Evolutionary conservation across 2,113 vertebrate genomes (phyloP), one percentile per base, ranked within the genome.

Genomic region (Electrona antarctica): DNA sequence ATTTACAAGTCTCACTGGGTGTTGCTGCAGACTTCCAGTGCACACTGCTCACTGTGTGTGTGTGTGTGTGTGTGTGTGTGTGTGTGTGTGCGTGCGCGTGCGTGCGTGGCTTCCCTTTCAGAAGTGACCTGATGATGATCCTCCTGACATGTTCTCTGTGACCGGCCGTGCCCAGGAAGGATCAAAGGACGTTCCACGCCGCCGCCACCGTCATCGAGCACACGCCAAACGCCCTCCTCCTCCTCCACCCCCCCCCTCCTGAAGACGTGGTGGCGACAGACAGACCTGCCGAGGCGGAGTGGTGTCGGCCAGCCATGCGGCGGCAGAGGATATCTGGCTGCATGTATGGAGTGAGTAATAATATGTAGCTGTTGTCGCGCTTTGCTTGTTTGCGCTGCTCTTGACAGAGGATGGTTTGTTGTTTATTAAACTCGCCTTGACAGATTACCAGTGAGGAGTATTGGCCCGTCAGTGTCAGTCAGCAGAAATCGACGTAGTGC

Each of bases 1-100:
- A 84, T 89, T 90, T 88, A 89, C 87, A 90, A 89, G 81, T 84
- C 82, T 85, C 72, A 64, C 78, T 79, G 82, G 77, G 85, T 86
- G 81, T 88, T 77, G 78, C 79, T 83, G 78, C 84, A 83, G 73
- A 89, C 74, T 78, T 78, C 69, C 21, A 21, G 21, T 2, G 21
- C 21, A 21, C 21, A 21, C 21, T 21, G 21, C 21, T 21, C 21
- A 21, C 21, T 59, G 59, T 69, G 75, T 21, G 21, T 21, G 21
- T 21, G 21, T 33, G 28, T 11, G 10, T 61, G 60, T 29, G 60
- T 71, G 60, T 45, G 64, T 56, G 64, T 41, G 49, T 66, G 64
- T 55, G 10, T 41, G 51, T 67, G 64, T 66, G 49, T 52, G 47
- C 10, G 46, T 50, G 62, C 21, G 6, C 8, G 8, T 48, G 33